Conservation (phyloP, 2,797 vertebrate species). For the Chaenodraco wilsoni region DNA sequence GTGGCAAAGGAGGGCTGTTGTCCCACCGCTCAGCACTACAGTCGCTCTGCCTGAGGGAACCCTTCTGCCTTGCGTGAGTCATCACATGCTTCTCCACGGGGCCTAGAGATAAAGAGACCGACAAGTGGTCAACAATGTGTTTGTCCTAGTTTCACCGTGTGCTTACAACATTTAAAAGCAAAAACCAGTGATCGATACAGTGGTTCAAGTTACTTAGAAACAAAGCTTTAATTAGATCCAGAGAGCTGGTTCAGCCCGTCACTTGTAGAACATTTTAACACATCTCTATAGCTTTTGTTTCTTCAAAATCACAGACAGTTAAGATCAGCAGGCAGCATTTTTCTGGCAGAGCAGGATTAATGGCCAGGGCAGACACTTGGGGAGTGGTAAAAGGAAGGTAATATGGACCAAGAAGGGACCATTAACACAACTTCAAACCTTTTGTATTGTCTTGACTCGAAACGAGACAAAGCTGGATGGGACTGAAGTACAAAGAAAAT, state of each 20-base stretch:
- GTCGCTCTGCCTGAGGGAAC: constrained; percentile 74
- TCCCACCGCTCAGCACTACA: constrained; percentile 70
- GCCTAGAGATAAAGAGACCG: constrained; percentile 63
- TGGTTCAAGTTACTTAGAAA: constrained; percentile 8
- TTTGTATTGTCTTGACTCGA: not conserved
- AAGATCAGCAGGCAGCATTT: not conserved
- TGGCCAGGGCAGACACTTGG: not conserved
- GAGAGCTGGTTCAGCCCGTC: constrained; percentile 7
- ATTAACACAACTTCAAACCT: constrained; percentile 13
- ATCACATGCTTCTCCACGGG: constrained; percentile 84
- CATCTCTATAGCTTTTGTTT: constrained; percentile 2
- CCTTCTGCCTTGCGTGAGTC: constrained; percentile 84
- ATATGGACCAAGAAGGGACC: not conserved
- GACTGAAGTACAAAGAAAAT: constrained; percentile 10
- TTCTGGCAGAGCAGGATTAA: not conserved
- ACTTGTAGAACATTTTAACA: constrained; percentile 1
- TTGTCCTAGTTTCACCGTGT: constrained; percentile 29
- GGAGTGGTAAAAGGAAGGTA: not conserved
- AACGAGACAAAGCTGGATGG: not conserved
- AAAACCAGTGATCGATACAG: not conserved
- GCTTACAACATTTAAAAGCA: constrained; percentile 4
- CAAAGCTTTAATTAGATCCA: constrained; percentile 21
- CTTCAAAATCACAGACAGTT: constrained; percentile 6
- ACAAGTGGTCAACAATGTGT: constrained; percentile 30
- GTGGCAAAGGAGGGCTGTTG: constrained; percentile 72